These are phyloP conservation scores for Pseudochaenichthys georgianus DNA, from an alignment of 2,797 vertebrate genomes.

Conservation along the genomic window DNA sequence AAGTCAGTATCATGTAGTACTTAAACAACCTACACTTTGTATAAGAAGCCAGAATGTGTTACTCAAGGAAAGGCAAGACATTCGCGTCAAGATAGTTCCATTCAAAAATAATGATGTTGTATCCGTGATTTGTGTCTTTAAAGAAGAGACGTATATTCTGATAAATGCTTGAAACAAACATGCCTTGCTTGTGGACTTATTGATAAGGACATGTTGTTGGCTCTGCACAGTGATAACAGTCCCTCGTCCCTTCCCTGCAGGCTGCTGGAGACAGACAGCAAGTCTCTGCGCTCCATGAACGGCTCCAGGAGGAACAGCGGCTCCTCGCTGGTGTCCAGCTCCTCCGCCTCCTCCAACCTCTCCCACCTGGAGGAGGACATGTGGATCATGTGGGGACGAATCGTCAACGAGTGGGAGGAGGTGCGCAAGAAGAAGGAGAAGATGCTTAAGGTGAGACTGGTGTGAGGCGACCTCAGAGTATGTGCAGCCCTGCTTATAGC, in stretches of 20 bases:
- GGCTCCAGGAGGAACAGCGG: constrained; percentile 97
- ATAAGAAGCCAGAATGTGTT: not conserved
- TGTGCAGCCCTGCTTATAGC: constrained; percentile 43
- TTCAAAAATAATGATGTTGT: not conserved
- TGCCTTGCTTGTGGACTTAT: not conserved
- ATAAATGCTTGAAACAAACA: too few species aligned
- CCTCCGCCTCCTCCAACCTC: constrained; percentile 98
- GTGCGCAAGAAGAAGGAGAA: constrained; percentile 98
- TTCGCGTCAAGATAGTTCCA: not conserved
- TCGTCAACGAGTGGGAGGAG: constrained; percentile 99
- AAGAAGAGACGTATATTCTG: not conserved
- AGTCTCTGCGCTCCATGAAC: constrained; percentile 96
- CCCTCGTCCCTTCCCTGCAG: constrained; percentile 73
- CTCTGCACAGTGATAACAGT: not conserved
- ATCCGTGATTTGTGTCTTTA: not conserved
- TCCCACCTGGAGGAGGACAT: constrained; percentile 98
- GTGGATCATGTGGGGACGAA: constrained; percentile 98
- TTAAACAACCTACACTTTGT: not conserved
- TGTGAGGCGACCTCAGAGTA: not conserved
- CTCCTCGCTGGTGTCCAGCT: constrained; percentile 97
- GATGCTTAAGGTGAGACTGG: constrained; percentile 92
- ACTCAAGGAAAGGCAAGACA: not conserved
- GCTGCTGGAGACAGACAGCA: constrained; percentile 96
- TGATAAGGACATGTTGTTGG: not conserved
- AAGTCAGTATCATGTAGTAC: not conserved